Evolutionary conservation across 1,140 invertebrate genomes (phyloP).

Genomic region (Saxidomus purpurata): DNA sequence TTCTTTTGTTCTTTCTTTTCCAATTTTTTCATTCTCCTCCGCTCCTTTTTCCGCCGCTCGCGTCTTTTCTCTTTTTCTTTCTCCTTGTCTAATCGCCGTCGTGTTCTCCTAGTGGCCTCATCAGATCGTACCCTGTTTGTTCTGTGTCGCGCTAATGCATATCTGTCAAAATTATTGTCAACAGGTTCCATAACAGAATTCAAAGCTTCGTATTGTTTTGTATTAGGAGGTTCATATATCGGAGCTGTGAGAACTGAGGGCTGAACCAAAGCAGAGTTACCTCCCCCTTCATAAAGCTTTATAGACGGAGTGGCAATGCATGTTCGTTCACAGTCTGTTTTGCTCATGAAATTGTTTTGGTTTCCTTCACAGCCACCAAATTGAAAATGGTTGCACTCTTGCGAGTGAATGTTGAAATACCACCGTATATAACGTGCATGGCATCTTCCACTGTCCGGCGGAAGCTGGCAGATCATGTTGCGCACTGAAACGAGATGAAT

Average conservation of each 20-base stretch:
- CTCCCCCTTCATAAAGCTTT: conserved; percentile 27
- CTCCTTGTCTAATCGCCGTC: conserved; percentile 55
- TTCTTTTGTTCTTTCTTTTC: conserved; percentile 42
- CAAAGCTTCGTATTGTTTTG: conserved; percentile 38
- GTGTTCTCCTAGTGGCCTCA: conserved; percentile 22
- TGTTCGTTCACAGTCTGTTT: conserved; percentile 69
- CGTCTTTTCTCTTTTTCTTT: conserved; percentile 58
- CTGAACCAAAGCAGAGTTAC: conserved; percentile 19
- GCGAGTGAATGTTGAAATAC: conserved; percentile 87
- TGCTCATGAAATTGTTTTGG: conserved; percentile 89
- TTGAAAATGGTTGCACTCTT: conserved; percentile 89
- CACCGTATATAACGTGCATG: conserved; percentile 88
- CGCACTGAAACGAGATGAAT: conserved; percentile 63
- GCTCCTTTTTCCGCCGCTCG: conserved; percentile 25
- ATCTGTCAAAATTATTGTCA: conserved; percentile 3
- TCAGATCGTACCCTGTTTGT: conserved; percentile 6
- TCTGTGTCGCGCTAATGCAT: conserved; percentile 6
- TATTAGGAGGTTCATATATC: conserved; percentile 28
- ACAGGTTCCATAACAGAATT: conserved; percentile 28
- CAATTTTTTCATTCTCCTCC: conserved; percentile 1
- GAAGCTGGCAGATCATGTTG: conserved; percentile 74
- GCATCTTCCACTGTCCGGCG: conserved; percentile 88
- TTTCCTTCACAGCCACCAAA: conserved; percentile 91
- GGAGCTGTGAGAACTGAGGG: conserved; percentile 51
- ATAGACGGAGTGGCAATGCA: conserved; percentile 59